Percentiles rank a stretch among this genome's conserved stretches.
These are phyloP conservation scores for Crypturellus undulatus DNA, from an alignment of 2,113 vertebrate genomes.

Conservation along the genomic window DNA sequence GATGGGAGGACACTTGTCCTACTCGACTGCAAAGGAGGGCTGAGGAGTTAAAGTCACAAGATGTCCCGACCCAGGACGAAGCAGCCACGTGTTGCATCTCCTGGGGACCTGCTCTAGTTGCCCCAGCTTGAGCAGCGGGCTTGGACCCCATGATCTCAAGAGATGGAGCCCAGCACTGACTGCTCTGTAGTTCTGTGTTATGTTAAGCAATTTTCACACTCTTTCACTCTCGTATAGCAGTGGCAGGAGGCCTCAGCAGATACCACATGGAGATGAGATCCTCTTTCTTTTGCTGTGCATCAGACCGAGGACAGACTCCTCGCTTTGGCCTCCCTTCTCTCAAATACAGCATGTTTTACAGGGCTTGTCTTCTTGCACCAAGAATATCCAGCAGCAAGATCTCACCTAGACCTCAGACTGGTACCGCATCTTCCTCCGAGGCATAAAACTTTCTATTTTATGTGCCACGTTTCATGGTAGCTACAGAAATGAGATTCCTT, in stretches of 20 bases:
- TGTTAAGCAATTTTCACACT: neutral
- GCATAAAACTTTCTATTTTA: neutral
- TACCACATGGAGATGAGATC: neutral
- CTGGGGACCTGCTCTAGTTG: too few species aligned
- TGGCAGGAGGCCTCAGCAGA: neutral
- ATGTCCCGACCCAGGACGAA: neutral
- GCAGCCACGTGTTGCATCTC: too few species aligned
- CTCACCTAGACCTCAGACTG: neutral
- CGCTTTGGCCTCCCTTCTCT: too few species aligned
- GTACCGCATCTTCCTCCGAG: neutral
- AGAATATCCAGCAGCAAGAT: rapidly evolving
- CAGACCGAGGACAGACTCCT: neutral
- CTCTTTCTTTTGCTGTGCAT: neutral
- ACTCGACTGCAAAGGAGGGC: neutral
- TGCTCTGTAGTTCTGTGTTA: neutral
- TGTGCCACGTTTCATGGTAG: rapidly evolving
- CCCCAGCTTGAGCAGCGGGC: too few species aligned
- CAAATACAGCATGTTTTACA: neutral
- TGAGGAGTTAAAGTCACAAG: neutral
- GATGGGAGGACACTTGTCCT: neutral
- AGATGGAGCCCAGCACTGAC: too few species aligned
- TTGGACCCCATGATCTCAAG: too few species aligned
- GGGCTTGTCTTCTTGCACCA: neutral
- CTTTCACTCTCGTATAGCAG: neutral
- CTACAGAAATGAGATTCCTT: neutral